Percentiles rank a stretch among this genome's conserved stretches.
Conservation (phyloP, 2,888 invertebrate species). For the Meandrusa payeni region DNA sequence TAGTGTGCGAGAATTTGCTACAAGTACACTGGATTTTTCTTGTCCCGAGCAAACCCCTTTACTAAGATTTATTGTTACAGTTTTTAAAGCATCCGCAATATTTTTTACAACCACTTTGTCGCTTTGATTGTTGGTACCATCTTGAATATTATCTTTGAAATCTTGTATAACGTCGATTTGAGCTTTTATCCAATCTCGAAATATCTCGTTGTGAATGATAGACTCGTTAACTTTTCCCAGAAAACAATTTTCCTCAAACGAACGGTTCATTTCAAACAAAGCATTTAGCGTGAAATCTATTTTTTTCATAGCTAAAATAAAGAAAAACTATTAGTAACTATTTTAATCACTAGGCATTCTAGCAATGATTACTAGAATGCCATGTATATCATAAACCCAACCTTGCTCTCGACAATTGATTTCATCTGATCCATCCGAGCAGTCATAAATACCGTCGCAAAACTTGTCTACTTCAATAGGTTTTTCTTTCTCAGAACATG, state of each 20-base stretch:
- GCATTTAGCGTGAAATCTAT: conserved; percentile 8
- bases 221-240: conserved; percentile 12
- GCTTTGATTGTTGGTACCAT: conserved; percentile 1
- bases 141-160: conserved; percentile 1
- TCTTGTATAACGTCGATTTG: conserved; percentile 16
- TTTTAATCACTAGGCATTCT: too few relatives aligned
- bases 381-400: conserved; percentile 26
- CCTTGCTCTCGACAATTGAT: conserved; percentile 48
- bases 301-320: conserved; percentile 14
- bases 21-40: conserved; percentile 7
- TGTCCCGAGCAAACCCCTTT: conserved; percentile 17
- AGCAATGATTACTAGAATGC: too few relatives aligned
- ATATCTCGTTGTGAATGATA: conserved; percentile 4
- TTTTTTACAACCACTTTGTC: conserved; percentile 4
- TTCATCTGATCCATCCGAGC: conserved; percentile 55
- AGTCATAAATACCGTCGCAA: conserved; percentile 53
- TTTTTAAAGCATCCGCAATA: conserved; percentile 7
- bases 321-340: too few relatives aligned
- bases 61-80: conserved; percentile 11
- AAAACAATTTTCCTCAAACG: conserved; percentile 13
- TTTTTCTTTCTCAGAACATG: conserved; percentile 41
- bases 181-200: conserved; percentile 14
- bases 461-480: conserved; percentile 43
- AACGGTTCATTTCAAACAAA: conserved; percentile 13
- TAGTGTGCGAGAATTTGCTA: conserved; percentile 12